phyloP scores from a whole-genome alignment of 2,113 vertebrate genomes.

The Podarcis raffonei region DNA sequence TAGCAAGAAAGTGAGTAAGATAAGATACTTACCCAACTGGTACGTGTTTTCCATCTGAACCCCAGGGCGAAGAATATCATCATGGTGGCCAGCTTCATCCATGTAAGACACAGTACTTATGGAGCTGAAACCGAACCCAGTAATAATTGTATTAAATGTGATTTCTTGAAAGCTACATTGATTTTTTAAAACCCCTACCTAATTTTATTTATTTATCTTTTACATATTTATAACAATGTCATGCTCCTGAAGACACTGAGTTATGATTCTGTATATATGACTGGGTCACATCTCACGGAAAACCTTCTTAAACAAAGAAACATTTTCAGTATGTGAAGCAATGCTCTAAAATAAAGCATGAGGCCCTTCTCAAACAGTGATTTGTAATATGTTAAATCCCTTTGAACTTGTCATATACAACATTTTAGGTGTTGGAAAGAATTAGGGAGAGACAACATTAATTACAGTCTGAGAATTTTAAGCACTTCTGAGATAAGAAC shows the following conservation, averaged over 20 bases:
- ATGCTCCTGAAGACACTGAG: too few species aligned
- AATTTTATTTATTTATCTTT: too few species aligned
- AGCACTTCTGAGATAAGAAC: neutral
- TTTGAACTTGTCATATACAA: neutral
- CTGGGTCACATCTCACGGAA: too few species aligned
- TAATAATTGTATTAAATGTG: neutral
- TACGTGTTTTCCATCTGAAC: conserved; percentile 84
- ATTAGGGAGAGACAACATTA: neutral
- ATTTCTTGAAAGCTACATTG: neutral
- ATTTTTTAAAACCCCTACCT: too few species aligned
- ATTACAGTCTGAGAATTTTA: neutral
- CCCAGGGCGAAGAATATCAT: conserved; percentile 65
- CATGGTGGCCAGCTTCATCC: conserved; percentile 79
- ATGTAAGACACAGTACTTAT: conserved; percentile 76
- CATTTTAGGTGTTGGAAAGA: neutral
- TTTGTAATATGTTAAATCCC: neutral
- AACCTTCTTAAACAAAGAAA: too few species aligned
- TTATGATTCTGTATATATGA: too few species aligned
- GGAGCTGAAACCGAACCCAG: conserved; percentile 72
- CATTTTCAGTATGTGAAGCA: too few species aligned
- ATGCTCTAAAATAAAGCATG: neutral
- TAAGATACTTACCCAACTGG: conserved; percentile 76
- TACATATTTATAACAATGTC: too few species aligned
- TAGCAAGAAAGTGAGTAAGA: neutral
- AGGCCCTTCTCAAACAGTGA: neutral